Percentiles rank a stretch among this genome's conserved stretches.
These are phyloP conservation scores for Deroplatys truncata DNA, from an alignment of 2,888 invertebrate species.

Conservation along the genomic window DNA sequence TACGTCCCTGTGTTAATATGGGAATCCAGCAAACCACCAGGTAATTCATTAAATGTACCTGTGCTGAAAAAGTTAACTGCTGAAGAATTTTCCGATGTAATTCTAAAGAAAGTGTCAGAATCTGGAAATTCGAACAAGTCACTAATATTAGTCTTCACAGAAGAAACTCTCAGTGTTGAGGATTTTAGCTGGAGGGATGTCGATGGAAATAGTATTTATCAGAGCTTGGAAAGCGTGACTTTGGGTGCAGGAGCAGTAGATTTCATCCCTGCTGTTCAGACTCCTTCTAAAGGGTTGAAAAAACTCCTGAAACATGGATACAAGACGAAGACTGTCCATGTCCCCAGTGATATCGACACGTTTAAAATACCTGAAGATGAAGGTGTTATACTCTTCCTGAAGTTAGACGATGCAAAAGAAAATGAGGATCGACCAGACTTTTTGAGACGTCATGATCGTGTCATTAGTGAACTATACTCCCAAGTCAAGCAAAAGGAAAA, in stretches of 20 bases:
- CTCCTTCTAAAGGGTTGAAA: conserved; percentile 54
- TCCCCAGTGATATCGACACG: conserved; percentile 19
- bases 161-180: conserved; percentile 54
- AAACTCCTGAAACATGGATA: conserved; percentile 45
- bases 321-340: conserved; percentile 16
- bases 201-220: conserved; percentile 42
- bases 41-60: not conserved
- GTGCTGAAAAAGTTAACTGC: conserved; percentile 17
- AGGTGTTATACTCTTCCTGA: conserved; percentile 28
- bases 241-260: conserved; percentile 46
- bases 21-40: conserved; percentile 1
- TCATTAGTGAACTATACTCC: conserved; percentile 52
- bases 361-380: conserved; percentile 5
- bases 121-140: conserved; percentile 36
- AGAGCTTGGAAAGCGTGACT: conserved; percentile 45
- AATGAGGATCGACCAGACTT: conserved; percentile 53
- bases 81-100: conserved; percentile 19
- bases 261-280: conserved; percentile 56
- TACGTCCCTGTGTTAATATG: conserved; percentile 27
- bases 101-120: not conserved
- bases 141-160: conserved; percentile 49
- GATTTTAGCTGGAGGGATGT: conserved; percentile 53
- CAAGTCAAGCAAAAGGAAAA: conserved; percentile 48
- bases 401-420: conserved; percentile 34
- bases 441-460: conserved; percentile 52